Evolutionary conservation across 2,113 vertebrate genomes (phyloP).

Genomic region (Phylloscopus whistleri): DNA sequence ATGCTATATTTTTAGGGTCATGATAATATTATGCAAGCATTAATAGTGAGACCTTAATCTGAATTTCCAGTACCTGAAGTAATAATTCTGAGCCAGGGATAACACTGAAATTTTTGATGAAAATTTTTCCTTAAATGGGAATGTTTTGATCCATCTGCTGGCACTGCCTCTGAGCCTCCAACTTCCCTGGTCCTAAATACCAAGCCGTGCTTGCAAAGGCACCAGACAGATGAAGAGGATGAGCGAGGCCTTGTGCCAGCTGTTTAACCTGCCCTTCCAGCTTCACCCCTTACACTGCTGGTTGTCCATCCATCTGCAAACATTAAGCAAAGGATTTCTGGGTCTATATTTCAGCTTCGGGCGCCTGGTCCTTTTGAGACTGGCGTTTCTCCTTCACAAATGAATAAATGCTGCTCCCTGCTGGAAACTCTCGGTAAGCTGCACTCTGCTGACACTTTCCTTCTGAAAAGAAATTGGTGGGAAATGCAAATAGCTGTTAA

Average conservation of each 20-base stretch:
- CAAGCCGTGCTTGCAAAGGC: neutral
- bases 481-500: neutral
- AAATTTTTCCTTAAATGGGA: neutral
- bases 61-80: neutral
- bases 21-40: neutral
- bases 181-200: neutral
- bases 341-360: neutral
- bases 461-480: neutral
- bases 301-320: neutral
- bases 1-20: accelerated
- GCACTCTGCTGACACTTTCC: neutral
- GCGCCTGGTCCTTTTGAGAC: neutral
- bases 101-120: neutral
- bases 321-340: neutral
- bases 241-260: neutral
- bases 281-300: neutral
- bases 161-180: neutral
- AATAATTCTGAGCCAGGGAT: neutral
- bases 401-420: conserved; percentile 65
- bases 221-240: neutral
- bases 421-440: neutral
- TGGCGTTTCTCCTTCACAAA: neutral
- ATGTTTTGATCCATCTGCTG: neutral
- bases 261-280: neutral
- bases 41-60: neutral